These are phyloP conservation scores for Hemibagrus guttatus DNA, from an alignment of 2,797 vertebrate species.

Conservation along the genomic window DNA sequence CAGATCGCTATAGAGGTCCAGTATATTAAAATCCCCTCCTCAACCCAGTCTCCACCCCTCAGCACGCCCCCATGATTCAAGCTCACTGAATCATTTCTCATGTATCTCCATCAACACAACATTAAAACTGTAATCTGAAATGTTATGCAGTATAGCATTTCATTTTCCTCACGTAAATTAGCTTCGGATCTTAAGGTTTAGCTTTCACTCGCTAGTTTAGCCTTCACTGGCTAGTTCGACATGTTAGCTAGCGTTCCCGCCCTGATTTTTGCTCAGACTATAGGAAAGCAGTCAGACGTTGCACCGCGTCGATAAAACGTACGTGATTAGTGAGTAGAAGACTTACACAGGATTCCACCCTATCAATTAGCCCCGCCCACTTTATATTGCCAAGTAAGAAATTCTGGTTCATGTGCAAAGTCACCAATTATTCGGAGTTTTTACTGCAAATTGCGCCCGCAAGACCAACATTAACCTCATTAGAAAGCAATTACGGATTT, in stretches of 20 bases:
- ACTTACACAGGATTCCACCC: not conserved
- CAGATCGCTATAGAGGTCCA: not conserved
- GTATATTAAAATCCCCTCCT: not conserved
- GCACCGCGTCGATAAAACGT: not conserved
- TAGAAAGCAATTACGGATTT: constrained; percentile 25
- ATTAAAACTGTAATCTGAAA: not conserved
- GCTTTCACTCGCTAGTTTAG: not conserved
- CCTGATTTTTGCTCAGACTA: not conserved
- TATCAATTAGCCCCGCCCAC: not conserved
- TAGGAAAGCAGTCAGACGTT: not conserved
- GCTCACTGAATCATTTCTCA: not conserved
- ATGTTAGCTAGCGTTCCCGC: not conserved
- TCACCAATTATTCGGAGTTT: constrained; percentile 7
- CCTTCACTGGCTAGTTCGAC: not conserved
- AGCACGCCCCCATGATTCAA: not conserved
- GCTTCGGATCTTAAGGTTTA: not conserved
- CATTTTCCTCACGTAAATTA: not conserved
- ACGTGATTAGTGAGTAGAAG: not conserved
- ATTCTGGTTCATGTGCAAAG: constrained; percentile 11
- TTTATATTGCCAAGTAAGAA: constrained; percentile 3
- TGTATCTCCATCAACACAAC: not conserved
- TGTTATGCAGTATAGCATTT: not conserved
- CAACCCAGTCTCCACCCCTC: not conserved
- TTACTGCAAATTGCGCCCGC: constrained; percentile 1
- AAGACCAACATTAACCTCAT: constrained; percentile 30